phyloP scores from a whole-genome alignment of 2,113 vertebrate genomes.

The Macheiramphus alcinus region DNA sequence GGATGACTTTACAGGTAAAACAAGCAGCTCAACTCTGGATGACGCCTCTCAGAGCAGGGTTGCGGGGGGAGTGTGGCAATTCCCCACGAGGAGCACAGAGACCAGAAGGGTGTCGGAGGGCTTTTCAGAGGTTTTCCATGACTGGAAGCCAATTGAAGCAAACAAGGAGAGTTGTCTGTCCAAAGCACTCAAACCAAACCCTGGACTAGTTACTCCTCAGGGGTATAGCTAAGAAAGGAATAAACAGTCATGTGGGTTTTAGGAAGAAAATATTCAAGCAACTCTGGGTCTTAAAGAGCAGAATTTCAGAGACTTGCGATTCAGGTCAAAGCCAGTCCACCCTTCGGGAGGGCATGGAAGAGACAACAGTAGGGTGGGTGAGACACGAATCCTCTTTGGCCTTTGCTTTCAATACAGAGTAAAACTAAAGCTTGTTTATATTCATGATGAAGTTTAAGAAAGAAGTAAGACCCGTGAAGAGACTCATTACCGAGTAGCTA shows the following conservation, averaged over 20 bases:
- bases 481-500: neutral
- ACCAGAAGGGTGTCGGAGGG: neutral
- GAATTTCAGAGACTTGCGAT: neutral
- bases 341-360: neutral
- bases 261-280: neutral
- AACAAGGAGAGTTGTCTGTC: neutral
- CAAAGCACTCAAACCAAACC: neutral
- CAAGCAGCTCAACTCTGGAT: neutral
- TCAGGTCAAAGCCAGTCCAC: neutral
- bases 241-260: neutral
- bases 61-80: neutral
- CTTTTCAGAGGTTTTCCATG: neutral
- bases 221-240: neutral
- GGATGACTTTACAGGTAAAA: neutral
- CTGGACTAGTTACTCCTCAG: neutral
- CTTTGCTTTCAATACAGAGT: neutral
- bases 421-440: neutral
- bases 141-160: neutral
- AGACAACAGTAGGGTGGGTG: neutral
- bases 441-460: neutral
- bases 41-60: rapidly evolving
- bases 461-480: neutral
- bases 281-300: neutral
- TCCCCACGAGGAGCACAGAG: rapidly evolving
- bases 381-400: neutral